These are phyloP conservation scores for Anolis carolinensis DNA, from an alignment of 2,113 vertebrate genomes.

Conservation along the genomic window DNA sequence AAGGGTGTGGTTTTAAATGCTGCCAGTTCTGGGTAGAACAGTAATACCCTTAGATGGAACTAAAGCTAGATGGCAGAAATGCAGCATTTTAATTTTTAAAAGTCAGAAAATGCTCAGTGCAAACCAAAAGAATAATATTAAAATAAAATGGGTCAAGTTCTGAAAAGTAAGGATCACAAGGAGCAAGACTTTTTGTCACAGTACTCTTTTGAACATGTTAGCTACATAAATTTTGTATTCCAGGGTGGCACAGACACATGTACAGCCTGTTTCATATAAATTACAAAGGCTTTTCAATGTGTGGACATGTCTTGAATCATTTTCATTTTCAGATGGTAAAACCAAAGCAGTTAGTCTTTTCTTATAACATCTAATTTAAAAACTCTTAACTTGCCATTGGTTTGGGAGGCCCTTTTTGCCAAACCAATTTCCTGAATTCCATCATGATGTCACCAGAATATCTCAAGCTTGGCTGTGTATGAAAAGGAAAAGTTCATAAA, in stretches of 20 bases:
- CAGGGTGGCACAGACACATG: neutral
- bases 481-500: slow-evolving; percentile 46
- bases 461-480: slow-evolving; percentile 72
- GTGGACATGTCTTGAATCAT: slow-evolving; percentile 14
- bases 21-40: slow-evolving; percentile 5
- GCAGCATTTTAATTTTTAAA: neutral
- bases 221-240: neutral
- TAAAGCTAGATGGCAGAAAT: slow-evolving; percentile 14
- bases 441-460: slow-evolving; percentile 59
- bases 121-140: slow-evolving; percentile 1
- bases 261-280: neutral
- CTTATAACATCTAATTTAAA: slow-evolving; percentile 33
- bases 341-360: slow-evolving; percentile 2
- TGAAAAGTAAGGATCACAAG: neutral
- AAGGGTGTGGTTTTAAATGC: slow-evolving; percentile 7
- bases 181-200: neutral
- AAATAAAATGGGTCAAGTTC: neutral
- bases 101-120: slow-evolving; percentile 13
- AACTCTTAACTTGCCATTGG: neutral
- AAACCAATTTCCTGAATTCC: slow-evolving; percentile 56
- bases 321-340: slow-evolving; percentile 23
- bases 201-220: neutral
- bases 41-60: slow-evolving; percentile 38
- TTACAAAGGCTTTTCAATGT: neutral
- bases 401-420: slow-evolving; percentile 16